Evolutionary conservation across 2,888 invertebrate species (phyloP), one percentile per base, ranked within the genome.

Genomic region (Eucriotettix oculatus): DNA sequence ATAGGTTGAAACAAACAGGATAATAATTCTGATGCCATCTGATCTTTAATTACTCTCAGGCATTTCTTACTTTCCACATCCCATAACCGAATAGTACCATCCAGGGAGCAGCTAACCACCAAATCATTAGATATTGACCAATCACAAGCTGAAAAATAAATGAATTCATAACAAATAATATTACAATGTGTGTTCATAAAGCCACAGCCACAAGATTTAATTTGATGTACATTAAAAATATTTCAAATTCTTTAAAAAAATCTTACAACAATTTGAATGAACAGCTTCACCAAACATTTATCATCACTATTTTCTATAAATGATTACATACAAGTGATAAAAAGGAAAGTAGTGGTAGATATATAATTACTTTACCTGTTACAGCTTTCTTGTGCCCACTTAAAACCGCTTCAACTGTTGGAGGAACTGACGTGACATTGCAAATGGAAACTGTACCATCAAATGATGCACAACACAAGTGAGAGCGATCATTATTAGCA

Each of bases 81-180:
- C 91, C 90, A 91, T 62, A 91, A 77, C 67, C 85, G 78, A 58
- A 89, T 78, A 41, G 83, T 81, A 12, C 82, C 83, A 73, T 91
- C 90, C 68, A 83, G 71, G 1, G 86, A 87, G 64, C 85, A 84
- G 55, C 88, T 87, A 60, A 89, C 85, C 63, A 92, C 78, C 64
- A 89, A 74, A 74, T 91, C 91, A 75, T 91, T 92, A 42, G 87
- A 86, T 16, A 83, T 81, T 0, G 90, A 90, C 91, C 91, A 92
- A 71, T 87, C 88, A 72, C 89, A 86, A 59, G 83, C 88, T 78
- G 67, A 60, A 65, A 68, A 44, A 60, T 48, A 48, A 5, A 48
- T 12, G 12, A 12, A 14, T 48, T n/a, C 12, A n/a, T 48, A 1
- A 12, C n/a, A n/a, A 14, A 48, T 48, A 14, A 48, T 48, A 7